A percentile compares a stretch with the other conserved stretches of the same genome.
Evolutionary conservation across 2,797 vertebrate species (phyloP).

Genomic region (Lates japonicus): DNA sequence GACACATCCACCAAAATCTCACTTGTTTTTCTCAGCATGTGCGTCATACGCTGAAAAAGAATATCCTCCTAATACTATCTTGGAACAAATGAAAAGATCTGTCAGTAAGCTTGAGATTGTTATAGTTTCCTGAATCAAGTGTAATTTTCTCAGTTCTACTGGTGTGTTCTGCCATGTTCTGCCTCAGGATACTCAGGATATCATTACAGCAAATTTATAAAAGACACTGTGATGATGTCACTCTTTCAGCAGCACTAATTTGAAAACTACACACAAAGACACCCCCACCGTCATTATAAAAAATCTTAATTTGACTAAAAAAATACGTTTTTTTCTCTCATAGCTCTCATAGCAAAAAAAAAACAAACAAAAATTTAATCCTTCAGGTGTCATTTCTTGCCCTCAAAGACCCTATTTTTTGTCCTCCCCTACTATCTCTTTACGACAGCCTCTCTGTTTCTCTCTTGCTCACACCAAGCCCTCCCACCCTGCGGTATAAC

Average conservation of each 20-base stretch:
- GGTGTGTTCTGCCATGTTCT: neutral
- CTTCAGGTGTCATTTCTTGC: neutral
- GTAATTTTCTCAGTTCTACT: constrained; percentile 18
- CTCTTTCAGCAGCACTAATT: neutral
- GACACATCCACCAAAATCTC: neutral
- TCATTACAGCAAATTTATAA: constrained; percentile 1
- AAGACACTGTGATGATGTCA: constrained; percentile 1
- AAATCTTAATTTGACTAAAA: constrained; percentile 22
- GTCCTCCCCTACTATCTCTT: constrained; percentile 34
- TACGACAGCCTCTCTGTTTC: constrained; percentile 22
- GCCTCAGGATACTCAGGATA: constrained; percentile 1
- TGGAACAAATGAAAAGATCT: constrained; percentile 26
- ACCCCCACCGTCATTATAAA: constrained; percentile 4
- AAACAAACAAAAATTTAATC: neutral
- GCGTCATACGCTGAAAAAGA: constrained; percentile 24
- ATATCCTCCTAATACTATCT: constrained; percentile 18
- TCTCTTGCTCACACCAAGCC: constrained; percentile 22
- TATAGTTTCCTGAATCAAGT: constrained; percentile 16
- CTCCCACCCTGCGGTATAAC: constrained; percentile 52
- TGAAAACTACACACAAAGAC: constrained; percentile 22
- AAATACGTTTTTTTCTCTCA: no score
- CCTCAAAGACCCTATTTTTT: constrained; percentile 6
- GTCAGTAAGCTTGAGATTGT: constrained; percentile 10
- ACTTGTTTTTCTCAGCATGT: constrained; percentile 21
- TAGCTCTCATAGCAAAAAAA: neutral